These are phyloP conservation scores for Polymixis flavicincta DNA, from an alignment of 2,888 invertebrate species.

Conservation along the genomic window DNA sequence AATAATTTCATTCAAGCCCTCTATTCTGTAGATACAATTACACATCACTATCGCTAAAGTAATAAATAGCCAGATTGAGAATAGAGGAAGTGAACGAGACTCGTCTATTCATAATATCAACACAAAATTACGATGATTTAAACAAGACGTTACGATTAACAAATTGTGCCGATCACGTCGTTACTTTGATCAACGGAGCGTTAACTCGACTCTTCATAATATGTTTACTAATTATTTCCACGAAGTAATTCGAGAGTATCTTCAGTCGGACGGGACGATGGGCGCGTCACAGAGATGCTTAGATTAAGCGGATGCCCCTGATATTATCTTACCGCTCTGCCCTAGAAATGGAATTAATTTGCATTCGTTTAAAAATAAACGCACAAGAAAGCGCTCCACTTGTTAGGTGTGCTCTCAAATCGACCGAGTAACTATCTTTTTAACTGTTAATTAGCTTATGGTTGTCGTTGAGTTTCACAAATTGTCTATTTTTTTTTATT, in stretches of 20 bases:
- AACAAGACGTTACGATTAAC: slow-evolving; percentile 70
- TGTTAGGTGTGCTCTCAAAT: slow-evolving; percentile 72
- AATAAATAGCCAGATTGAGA: slow-evolving; percentile 37
- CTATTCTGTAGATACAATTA: slow-evolving; percentile 6
- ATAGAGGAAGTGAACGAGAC: slow-evolving; percentile 39
- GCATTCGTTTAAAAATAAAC: slow-evolving; percentile 77
- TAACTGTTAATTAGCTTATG: slow-evolving; percentile 65
- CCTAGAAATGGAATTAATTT: slow-evolving; percentile 83
- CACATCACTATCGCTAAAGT: slow-evolving; percentile 9
- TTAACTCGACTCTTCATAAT: slow-evolving; percentile 70
- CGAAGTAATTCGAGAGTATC: slow-evolving; percentile 74
- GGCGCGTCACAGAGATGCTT: slow-evolving; percentile 76
- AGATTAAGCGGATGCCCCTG: slow-evolving; percentile 77
- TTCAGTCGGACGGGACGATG: slow-evolving; percentile 68
- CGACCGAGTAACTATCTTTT: slow-evolving; percentile 68
- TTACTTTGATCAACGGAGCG: slow-evolving; percentile 71
- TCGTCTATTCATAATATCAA: slow-evolving; percentile 59
- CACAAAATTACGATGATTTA: slow-evolving; percentile 61
- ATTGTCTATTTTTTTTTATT: slow-evolving; percentile 20
- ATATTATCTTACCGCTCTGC: slow-evolving; percentile 80
- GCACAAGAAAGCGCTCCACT: slow-evolving; percentile 72
- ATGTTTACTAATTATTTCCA: slow-evolving; percentile 76
- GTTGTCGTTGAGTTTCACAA: slow-evolving; percentile 49
- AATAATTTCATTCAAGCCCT: slow-evolving; percentile 6
- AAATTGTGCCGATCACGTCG: slow-evolving; percentile 67